A percentile compares a stretch with the other conserved stretches of the same genome.
phyloP scores from a whole-genome alignment of 2,888 invertebrate genomes.

The Toxonevra muliebris region DNA sequence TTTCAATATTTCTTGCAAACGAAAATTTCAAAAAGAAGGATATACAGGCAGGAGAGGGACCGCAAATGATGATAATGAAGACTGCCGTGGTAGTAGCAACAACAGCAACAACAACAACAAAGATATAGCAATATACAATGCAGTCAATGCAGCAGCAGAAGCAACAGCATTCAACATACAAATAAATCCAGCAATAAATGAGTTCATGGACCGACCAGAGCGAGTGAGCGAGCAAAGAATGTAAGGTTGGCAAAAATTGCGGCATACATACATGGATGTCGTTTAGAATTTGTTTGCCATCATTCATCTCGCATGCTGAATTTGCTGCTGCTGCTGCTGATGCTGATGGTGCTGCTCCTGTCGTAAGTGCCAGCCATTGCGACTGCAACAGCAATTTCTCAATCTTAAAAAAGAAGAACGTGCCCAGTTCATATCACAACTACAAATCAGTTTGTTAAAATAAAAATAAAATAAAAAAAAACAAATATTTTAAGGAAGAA shows the following conservation, averaged over 20 bases:
- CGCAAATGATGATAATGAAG: slow-evolving; percentile 50
- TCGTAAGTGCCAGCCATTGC: slow-evolving; percentile 9
- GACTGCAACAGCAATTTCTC: slow-evolving; percentile 38
- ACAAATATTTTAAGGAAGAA: neutral
- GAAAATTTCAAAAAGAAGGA: slow-evolving; percentile 35
- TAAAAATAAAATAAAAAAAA: slow-evolving; percentile 14
- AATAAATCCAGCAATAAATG: slow-evolving; percentile 52
- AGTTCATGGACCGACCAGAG: slow-evolving; percentile 47
- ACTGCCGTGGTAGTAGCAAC: slow-evolving; percentile 32
- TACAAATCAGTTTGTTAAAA: slow-evolving; percentile 42
- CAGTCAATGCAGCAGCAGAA: slow-evolving; percentile 12
- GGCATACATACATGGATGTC: slow-evolving; percentile 26
- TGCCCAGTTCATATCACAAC: slow-evolving; percentile 41
- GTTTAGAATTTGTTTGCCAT: slow-evolving; percentile 49
- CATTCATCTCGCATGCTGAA: slow-evolving; percentile 35
- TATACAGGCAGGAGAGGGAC: slow-evolving; percentile 28
- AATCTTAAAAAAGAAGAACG: slow-evolving; percentile 37
- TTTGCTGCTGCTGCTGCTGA: neutral
- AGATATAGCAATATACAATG: too few species aligned
- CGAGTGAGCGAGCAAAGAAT: neutral
- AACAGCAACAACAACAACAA: slow-evolving; percentile 12
- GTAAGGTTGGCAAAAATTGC: slow-evolving; percentile 19
- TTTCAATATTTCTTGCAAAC: slow-evolving; percentile 46
- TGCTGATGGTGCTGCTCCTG: neutral
- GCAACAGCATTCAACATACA: too few species aligned